Evolutionary conservation across 2,888 invertebrate genomes (phyloP), one percentile per base, ranked within the genome.

Genomic region (Lasioglossum morio): DNA sequence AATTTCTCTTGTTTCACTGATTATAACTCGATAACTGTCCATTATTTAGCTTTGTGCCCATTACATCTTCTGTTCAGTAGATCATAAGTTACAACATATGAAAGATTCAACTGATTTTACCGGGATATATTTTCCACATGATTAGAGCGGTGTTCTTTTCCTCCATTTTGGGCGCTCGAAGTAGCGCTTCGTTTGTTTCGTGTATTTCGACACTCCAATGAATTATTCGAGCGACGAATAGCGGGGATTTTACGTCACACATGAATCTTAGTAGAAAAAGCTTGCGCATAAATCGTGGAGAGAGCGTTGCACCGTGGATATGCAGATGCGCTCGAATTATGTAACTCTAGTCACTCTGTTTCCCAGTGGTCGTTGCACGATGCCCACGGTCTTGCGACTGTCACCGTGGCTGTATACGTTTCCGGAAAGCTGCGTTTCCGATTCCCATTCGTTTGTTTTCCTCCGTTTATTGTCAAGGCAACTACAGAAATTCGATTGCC

Each of bases 321-420:
- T 75, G 63, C 69, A 74, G 72, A 84, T 90, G 79, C 69, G 48
- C 23, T 77, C 48, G 43, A 57, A 84, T 89, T 89, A 88, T 80
- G 69, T 79, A 87, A 90, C 73, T 23, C 81, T 79, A 74, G 69
- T 79, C 85, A 90, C 73, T 23, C 81, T 79, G 77, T 84, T 86
- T 74, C 48, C 69, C 48, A 43, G 43, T 77, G 82, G 77, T 82
- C 70, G 72, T 79, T 82, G 37, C 69, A 34, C 78, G 37, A 74
- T 12, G 77, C 43, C 53, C 10, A 16, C 37, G 23, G 4, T 72
- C 77, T 77, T 53, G 37, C 37, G 37, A 34, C 46, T 70, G 30
- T 70, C 77, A 34, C 34, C 2, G 34, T 34, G 30, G 23, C 12
- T 30, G 0, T n/a, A 27, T 63, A 46, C 4, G 30, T 60, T 60